Evolutionary conservation across 1,140 invertebrate species (phyloP), one percentile per base, ranked within the genome.

Genomic region (Tetramorium parvispinum): DNA sequence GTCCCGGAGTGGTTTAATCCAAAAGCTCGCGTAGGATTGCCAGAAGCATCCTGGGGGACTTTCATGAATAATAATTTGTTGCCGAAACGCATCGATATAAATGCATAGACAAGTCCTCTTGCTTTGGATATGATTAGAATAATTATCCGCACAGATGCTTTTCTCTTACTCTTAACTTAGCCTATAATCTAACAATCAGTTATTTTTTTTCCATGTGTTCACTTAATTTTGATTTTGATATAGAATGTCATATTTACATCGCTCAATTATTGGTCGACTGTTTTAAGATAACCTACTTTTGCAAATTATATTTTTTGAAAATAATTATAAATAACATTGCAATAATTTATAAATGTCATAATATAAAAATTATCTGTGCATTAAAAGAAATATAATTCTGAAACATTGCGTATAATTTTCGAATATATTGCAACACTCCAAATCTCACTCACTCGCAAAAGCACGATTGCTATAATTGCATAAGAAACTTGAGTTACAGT

Each of bases 11-110:
- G 13, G 43, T 71, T 51, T 89, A 90, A 89, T 89, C 76, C 61
- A 53, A 76, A 57, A 79, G 79, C 53, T 59, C 70, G 55, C 24
- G 13, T 59, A 76, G 46, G 49, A 65, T 78, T 77, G 71, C 27
- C 76, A 43, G 43, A n/a, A 63, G 55, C 43, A 78, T 85, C 82
- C 32, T 49, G 73, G 46, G 51, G 66, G 77, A 32, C 68, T 85
- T 81, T 79, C 86, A 63, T 85, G 81, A 90, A 89, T 89, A 89
- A 77, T 59, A 87, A 89, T 87, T 68, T 59, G 37, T 55, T 73
- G 55, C 37, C 43, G 55, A 85, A 85, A 76, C 46, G 59, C 66
- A 53, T 73, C 79, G 27, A 83, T 83, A 83, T 83, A 83, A 83
- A 49, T 59, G 53, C 27, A 16, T 18, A 32, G 40, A 18, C 37